Percentiles rank a stretch among this genome's conserved stretches.
These are phyloP conservation scores for Melitaea athalia DNA, from an alignment of 2,888 invertebrate genomes.

Conservation along the genomic window DNA sequence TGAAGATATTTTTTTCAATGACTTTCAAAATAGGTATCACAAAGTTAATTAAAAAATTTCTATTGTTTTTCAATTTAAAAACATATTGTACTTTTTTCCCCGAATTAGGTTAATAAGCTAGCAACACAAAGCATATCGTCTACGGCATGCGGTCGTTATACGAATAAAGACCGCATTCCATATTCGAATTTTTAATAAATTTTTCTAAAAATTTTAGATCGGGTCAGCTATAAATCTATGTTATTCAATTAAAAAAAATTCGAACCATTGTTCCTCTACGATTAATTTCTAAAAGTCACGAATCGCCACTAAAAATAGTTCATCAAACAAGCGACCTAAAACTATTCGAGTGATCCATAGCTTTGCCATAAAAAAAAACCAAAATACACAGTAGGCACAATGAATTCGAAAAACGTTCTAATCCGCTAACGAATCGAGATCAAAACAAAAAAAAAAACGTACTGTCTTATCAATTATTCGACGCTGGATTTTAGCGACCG, in stretches of 20 bases:
- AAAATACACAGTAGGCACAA: slow-evolving; percentile 23
- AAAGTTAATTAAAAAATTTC: no score
- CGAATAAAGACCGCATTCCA: neutral
- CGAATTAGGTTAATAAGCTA: neutral
- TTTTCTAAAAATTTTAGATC: neutral
- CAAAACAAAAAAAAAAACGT: slow-evolving; percentile 45
- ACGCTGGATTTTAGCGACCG: slow-evolving; percentile 63
- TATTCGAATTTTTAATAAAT: neutral
- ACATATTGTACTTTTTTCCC: no score
- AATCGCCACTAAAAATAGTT: slow-evolving; percentile 30
- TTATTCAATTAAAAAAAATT: slow-evolving; percentile 12
- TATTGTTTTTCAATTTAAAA: no score
- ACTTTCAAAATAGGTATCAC: no score
- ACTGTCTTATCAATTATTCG: slow-evolving; percentile 72
- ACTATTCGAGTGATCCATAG: slow-evolving; percentile 18
- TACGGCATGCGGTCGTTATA: no score
- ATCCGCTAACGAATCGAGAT: slow-evolving; percentile 62
- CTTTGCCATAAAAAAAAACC: slow-evolving; percentile 16
- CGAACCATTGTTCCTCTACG: slow-evolving; percentile 9
- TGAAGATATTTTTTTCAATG: no score
- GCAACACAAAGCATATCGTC: neutral
- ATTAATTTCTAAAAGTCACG: slow-evolving; percentile 10
- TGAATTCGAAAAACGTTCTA: slow-evolving; percentile 51
- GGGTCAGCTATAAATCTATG: neutral
- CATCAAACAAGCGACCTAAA: slow-evolving; percentile 26